Evolutionary conservation across 1,140 invertebrate genomes (phyloP).

Genomic region (Calephelis nemesis): DNA sequence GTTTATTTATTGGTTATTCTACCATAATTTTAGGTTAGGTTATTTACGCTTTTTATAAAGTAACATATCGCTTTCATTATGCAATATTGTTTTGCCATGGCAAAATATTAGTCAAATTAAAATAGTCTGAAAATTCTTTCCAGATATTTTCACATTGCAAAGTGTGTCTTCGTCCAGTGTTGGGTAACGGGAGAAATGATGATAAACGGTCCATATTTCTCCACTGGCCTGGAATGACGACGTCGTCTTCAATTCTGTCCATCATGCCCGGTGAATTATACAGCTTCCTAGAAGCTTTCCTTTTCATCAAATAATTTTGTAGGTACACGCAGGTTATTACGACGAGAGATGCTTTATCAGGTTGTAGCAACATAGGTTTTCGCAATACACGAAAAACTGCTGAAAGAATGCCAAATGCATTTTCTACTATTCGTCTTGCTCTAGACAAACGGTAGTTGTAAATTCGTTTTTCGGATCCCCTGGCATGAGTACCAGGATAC

Average conservation of each 20-base stretch:
- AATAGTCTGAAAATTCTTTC: slow-evolving; percentile 18
- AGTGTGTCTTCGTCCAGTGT: slow-evolving; percentile 15
- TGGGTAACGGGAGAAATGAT: slow-evolving; percentile 18
- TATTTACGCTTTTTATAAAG: too few species aligned
- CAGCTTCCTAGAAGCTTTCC: slow-evolving; percentile 18
- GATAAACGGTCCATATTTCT: slow-evolving; percentile 18
- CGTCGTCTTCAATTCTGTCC: slow-evolving; percentile 20
- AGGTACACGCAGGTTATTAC: slow-evolving; percentile 18
- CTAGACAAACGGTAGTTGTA: slow-evolving; percentile 22
- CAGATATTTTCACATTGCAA: slow-evolving; percentile 12
- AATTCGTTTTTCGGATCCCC: slow-evolving; percentile 22
- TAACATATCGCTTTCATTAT: slow-evolving; percentile 21
- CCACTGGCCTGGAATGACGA: slow-evolving; percentile 17
- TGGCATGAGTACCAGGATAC: slow-evolving; percentile 20
- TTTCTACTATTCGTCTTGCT: slow-evolving; percentile 23
- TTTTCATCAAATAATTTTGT: slow-evolving; percentile 26
- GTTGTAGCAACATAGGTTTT: slow-evolving; percentile 20
- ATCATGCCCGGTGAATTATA: slow-evolving; percentile 26
- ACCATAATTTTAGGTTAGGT: not conserved
- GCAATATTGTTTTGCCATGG: slow-evolving; percentile 21
- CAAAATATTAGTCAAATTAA: slow-evolving; percentile 13
- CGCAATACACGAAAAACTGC: slow-evolving; percentile 3
- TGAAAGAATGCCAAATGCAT: slow-evolving; percentile 20
- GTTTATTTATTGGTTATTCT: slow-evolving; percentile 15
- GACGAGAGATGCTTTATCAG: slow-evolving; percentile 21